Base-by-base conservation (phyloP, 2,797 vertebrate species). In the Mionectes olivaceus region DNA sequence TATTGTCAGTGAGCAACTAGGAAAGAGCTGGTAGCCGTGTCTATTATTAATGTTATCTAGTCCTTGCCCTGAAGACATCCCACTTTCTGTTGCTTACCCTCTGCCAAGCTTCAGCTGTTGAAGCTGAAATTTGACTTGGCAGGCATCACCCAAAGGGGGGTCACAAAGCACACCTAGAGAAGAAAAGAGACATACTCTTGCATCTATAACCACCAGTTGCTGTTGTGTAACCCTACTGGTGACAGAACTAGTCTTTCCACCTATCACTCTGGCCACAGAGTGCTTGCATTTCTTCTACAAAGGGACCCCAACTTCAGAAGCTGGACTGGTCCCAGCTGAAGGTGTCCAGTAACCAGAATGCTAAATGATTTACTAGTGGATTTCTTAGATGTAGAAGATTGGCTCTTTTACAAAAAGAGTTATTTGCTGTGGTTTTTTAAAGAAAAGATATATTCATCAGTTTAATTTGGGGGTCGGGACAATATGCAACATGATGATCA, bases 11-110 rank as follows among this genome's bases (percentile, higher is more conserved):
- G 27, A 96, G 37, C 27, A 87, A n/a, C 28, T n/a, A 55, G 28
- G 50, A 89, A 65, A 81, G 28, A 89, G 52, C 33, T 84, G 56
- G 67, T 89, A 87, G 80, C 50, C 52, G 41, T 37, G 44, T 78
- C 50, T 83, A 82, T 90, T 95, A 86, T 94, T 94, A 69, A 91
- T 81, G 85, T 65, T 56, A 68, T 65, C 43, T 70, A 91, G 33
- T 15, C 59, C n/a, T 81, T 94, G 56, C 52, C 90, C 80, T 82
- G 77, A 95, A 95, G 76, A 83, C 57, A 80, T 80, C 46, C 37
- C 32, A n/a, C 33, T 92, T 84, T 89, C 75, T 83, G 24, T 56
- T 95, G 71, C 76, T 91, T 87, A 56, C 27, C 59, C 32, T 85
- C 60, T 87, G 79, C 64, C 75, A 93, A 89, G 19, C 53, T 89